Evolutionary conservation across 1,140 invertebrate genomes (phyloP).

Genomic region (Thalassaphorura encarpata): DNA sequence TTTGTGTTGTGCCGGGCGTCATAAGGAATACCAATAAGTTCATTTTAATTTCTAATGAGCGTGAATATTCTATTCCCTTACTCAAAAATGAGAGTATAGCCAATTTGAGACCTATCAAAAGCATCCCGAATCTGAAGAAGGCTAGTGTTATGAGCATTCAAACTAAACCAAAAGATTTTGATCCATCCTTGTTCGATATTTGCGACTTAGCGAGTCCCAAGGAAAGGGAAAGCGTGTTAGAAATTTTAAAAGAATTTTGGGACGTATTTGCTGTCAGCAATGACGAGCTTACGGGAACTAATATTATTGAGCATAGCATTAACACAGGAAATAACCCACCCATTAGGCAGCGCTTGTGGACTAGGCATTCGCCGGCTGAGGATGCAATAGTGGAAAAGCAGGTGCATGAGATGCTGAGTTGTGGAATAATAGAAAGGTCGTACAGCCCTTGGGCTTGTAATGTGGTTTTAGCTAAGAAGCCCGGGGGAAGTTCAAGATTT

Average conservation of each 20-base stretch:
- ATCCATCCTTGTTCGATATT: not conserved
- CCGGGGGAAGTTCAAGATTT: constrained; percentile 39
- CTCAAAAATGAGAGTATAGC: not conserved
- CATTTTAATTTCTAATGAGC: not conserved
- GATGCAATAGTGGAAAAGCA: not conserved
- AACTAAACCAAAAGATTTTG: not conserved
- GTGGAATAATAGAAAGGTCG: constrained; percentile 42
- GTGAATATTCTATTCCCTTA: not conserved
- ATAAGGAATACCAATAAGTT: not conserved
- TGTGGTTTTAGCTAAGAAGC: constrained; percentile 44
- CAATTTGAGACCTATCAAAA: not conserved
- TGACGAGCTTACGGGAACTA: not conserved
- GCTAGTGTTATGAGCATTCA: not conserved
- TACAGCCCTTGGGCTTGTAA: constrained; percentile 41
- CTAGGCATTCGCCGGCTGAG: not conserved
- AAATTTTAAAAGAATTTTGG: not conserved
- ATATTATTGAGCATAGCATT: not conserved
- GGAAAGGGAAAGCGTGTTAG: not conserved
- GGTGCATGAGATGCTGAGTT: constrained; percentile 17
- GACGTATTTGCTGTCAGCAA: not conserved
- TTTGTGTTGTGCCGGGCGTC: not conserved
- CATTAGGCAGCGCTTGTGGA: constrained; percentile 1
- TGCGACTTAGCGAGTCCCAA: not conserved
- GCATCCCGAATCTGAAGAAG: not conserved
- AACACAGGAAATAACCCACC: constrained; percentile 2